Conservation (phyloP, 2,888 invertebrate genomes). For the Ectemnius lituratus region DNA sequence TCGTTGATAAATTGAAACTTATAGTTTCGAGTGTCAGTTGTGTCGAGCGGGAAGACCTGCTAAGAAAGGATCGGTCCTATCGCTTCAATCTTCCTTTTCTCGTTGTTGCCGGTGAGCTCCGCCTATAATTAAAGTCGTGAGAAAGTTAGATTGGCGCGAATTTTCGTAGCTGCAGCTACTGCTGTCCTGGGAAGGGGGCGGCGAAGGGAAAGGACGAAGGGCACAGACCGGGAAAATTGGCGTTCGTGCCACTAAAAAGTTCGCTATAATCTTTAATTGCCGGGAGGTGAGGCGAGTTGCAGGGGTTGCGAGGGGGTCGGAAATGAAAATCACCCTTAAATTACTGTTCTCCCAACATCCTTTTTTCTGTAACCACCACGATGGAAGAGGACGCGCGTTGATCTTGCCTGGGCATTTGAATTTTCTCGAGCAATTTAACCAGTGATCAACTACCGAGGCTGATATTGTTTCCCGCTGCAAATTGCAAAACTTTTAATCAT, state of each 20-base stretch:
- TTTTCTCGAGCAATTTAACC: constrained; percentile 2
- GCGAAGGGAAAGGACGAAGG: constrained; percentile 11
- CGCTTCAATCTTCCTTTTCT: constrained; percentile 16
- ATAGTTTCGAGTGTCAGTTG: no score
- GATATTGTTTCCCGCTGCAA: no score
- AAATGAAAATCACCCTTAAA: constrained; percentile 49
- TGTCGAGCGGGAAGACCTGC: no score
- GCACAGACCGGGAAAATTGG: constrained; percentile 48
- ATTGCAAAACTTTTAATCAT: no score
- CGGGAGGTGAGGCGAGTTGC: no score
- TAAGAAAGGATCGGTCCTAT: no score
- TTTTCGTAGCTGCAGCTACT: constrained; percentile 42
- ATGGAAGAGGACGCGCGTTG: neutral
- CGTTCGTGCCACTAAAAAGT: constrained; percentile 48
- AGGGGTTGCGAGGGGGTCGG: constrained; percentile 16
- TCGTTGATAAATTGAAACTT: no score
- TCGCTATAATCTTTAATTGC: constrained; percentile 57
- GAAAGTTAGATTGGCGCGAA: constrained; percentile 71
- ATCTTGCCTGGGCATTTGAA: neutral
- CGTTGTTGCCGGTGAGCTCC: constrained; percentile 32
- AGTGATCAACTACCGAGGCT: neutral
- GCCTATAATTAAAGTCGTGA: constrained; percentile 69
- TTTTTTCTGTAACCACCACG: constrained; percentile 6
- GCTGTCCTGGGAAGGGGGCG: constrained; percentile 33
- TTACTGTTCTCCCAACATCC: neutral